phyloP scores from a whole-genome alignment of 2,113 vertebrate species.

The Geococcyx californianus region DNA sequence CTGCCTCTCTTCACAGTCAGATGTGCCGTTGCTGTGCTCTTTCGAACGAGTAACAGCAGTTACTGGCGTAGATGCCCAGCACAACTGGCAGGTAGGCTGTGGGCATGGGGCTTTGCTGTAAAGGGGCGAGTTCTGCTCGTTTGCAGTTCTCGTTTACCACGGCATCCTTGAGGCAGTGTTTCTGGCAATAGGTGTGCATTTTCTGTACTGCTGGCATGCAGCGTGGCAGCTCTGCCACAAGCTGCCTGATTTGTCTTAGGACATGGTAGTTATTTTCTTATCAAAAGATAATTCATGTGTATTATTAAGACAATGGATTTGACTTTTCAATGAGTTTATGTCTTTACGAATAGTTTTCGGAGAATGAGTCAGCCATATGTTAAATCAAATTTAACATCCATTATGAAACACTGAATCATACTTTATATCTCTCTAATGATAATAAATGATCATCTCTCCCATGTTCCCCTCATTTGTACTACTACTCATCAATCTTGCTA shows the following conservation, averaged over 20 bases:
- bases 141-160: background rate
- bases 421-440: conserved; percentile 81
- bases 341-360: conserved; percentile 78
- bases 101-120: background rate
- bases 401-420: conserved; percentile 81
- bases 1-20: background rate
- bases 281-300: conserved; percentile 50
- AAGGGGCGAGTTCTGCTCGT: background rate
- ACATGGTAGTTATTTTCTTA: conserved; percentile 44
- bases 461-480: conserved; percentile 74
- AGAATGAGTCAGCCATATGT: conserved; percentile 80
- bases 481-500: conserved; percentile 80
- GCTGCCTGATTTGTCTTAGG: conserved; percentile 36
- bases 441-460: conserved; percentile 78
- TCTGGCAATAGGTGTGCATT: background rate
- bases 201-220: background rate
- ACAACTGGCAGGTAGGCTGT: background rate
- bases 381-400: conserved; percentile 84
- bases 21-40: background rate
- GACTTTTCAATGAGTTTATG: conserved; percentile 75
- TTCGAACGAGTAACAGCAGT: background rate
- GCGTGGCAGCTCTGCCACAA: background rate
- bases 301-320: conserved; percentile 74
- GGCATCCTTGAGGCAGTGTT: background rate
- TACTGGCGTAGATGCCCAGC: fast-evolving